Conservation (phyloP, 1,140 invertebrate species). For the Holotrichia oblita region DNA sequence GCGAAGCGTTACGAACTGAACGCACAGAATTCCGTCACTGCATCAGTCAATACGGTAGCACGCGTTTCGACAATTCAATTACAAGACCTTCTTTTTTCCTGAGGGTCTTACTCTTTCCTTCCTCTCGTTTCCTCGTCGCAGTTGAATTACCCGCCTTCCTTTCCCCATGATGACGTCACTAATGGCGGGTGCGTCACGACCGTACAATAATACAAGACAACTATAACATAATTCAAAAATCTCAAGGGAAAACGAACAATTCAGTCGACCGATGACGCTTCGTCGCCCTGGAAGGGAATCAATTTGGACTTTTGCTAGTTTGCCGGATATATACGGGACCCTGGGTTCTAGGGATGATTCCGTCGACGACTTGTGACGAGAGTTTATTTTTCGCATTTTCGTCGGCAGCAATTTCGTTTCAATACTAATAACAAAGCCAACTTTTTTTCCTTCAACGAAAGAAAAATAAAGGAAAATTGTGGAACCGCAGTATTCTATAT, state of each 20-base stretch:
- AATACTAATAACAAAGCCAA: slow-evolving; percentile 31
- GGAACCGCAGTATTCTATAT: not conserved
- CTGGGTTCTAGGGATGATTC: not conserved
- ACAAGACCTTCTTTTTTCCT: slow-evolving; percentile 44
- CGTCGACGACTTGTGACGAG: slow-evolving; percentile 1
- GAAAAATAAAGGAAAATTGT: not conserved
- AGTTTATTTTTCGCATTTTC: slow-evolving; percentile 35
- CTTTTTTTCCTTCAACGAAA: not conserved
- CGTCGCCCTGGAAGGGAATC: slow-evolving; percentile 43
- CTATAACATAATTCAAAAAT: slow-evolving; percentile 47
- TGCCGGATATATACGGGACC: slow-evolving; percentile 7
- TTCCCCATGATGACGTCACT: slow-evolving; percentile 44
- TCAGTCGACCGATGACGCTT: slow-evolving; percentile 41
- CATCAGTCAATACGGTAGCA: slow-evolving; percentile 44
- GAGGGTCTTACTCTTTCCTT: slow-evolving; percentile 29
- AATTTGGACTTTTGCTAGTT: slow-evolving; percentile 43
- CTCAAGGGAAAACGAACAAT: slow-evolving; percentile 41
- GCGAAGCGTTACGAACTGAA: slow-evolving; percentile 20
- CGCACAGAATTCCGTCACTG: slow-evolving; percentile 1
- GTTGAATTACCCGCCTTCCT: slow-evolving; percentile 26
- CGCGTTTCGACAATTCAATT: slow-evolving; percentile 46
- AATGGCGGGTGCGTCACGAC: slow-evolving; percentile 44
- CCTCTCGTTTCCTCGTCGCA: slow-evolving; percentile 17
- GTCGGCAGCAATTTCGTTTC: slow-evolving; percentile 21
- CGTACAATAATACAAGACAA: slow-evolving; percentile 43